Evolutionary conservation across 2,113 vertebrate genomes (phyloP), one percentile per base, ranked within the genome.

Genomic region (Ameiurus melas): DNA sequence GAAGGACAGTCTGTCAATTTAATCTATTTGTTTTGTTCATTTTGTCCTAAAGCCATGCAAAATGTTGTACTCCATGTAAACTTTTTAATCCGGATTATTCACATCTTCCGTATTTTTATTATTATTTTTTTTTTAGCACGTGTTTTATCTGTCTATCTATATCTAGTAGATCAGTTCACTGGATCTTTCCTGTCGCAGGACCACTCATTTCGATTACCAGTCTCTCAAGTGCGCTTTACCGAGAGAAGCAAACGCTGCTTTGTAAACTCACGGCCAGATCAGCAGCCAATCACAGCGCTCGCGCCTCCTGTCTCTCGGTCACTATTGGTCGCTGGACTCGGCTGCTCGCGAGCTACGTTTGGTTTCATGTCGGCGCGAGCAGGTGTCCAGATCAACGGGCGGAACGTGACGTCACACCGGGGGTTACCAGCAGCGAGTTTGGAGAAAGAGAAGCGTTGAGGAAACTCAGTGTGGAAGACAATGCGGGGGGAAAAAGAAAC

Each of bases 341-440:
- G 66, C 33, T 22, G 22, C 86, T 71, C 66, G 36, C 51, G 86
- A 68, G 86, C 22, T 30, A 81, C 58, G 68, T 87, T 84, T 81
- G 81, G 66, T 84, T 86, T 82, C 86, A 78, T 70, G 30, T 68
- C 39, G 70, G 82, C 25, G 75, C 85, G 71, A 81, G 90, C 90
- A 91, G 91, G 90, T 92, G 92, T 90, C 89, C 66, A 73, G 71
- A 80, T 86, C 78, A 86, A 87, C 71, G 53, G 90, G 85, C 86
- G 71, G 86, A 58, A 57, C 60, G 86, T 92, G 91, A 92, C 92
- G 91, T 93, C 92, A 93, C 75, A 2, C 20, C 13, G 85, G 60
- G 89, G 85, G 89, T 88, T 62, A 89, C 80, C 85, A 85, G 58
- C 82, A 87, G 20, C 86, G 89, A 86, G 83, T 91, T 91, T 85